Evolutionary conservation across 2,113 vertebrate genomes (phyloP).

Genomic region (Zosterops lateralis): DNA sequence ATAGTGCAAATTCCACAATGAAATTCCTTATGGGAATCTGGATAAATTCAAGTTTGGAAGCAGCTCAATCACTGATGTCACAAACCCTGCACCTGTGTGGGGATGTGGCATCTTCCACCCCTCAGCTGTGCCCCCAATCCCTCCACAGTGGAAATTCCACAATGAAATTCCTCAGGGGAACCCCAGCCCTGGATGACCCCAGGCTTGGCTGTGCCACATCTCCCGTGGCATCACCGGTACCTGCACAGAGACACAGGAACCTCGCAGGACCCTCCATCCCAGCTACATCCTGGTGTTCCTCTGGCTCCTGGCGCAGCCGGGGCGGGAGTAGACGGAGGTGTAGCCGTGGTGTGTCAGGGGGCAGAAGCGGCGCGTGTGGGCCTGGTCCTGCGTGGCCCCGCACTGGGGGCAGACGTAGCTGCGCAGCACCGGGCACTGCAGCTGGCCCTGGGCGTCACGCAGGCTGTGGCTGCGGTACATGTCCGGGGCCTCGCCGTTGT

Average conservation of each 20-base stretch:
- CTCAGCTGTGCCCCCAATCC: neutral
- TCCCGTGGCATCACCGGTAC: rapidly evolving
- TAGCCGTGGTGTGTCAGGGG: neutral
- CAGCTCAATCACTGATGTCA: neutral
- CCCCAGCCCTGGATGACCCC: neutral
- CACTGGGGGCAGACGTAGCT: neutral
- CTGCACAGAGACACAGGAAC: neutral
- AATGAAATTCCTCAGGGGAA: neutral
- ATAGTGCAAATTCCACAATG: neutral
- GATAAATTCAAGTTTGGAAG: neutral
- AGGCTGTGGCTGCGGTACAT: neutral
- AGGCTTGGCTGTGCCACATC: neutral
- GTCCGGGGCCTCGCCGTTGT: neutral
- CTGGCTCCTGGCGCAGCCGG: rapidly evolving
- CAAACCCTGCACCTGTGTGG: neutral
- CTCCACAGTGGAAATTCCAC: neutral
- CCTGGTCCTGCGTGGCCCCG: neutral
- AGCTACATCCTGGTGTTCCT: neutral
- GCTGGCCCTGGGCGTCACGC: neutral
- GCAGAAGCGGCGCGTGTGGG: neutral
- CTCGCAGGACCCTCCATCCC: neutral
- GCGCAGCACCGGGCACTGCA: neutral
- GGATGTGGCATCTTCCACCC: neutral
- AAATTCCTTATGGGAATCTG: neutral
- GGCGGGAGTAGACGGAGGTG: neutral